Percentiles rank a stretch among this genome's conserved stretches.
These are phyloP conservation scores for Lasioglossum vierecki DNA, from an alignment of 2,888 invertebrate genomes.

Conservation along the genomic window DNA sequence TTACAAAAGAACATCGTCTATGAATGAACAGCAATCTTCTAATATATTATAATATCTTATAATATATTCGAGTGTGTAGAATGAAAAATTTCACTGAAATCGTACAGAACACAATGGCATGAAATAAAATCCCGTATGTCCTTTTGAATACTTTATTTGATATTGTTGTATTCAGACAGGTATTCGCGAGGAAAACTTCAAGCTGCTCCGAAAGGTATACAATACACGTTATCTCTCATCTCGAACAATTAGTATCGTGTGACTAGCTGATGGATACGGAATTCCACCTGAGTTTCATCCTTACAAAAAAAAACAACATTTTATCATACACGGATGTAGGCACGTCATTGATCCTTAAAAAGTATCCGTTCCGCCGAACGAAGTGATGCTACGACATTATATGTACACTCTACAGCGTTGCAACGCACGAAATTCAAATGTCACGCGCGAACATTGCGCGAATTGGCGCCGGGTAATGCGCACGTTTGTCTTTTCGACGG, in stretches of 20 bases:
- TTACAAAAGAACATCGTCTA: too few relatives aligned
- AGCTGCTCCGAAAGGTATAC: slow-evolving; percentile 77
- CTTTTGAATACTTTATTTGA: slow-evolving; percentile 81
- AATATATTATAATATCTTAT: too few relatives aligned
- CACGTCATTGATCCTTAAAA: slow-evolving; percentile 75
- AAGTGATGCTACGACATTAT: slow-evolving; percentile 55
- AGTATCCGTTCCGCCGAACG: slow-evolving; percentile 63
- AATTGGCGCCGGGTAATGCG: slow-evolving; percentile 1
- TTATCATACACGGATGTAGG: slow-evolving; percentile 77
- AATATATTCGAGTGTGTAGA: neutral
- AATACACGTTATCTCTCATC: slow-evolving; percentile 68
- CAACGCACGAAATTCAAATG: slow-evolving; percentile 15
- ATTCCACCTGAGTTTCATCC: slow-evolving; percentile 75
- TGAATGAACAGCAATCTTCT: too few relatives aligned
- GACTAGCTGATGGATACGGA: slow-evolving; percentile 82
- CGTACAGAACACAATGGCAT: neutral
- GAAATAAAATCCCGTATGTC: slow-evolving; percentile 22
- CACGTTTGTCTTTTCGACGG: slow-evolving; percentile 31
- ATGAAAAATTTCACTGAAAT: neutral
- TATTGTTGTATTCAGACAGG: slow-evolving; percentile 78
- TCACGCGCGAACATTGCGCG: slow-evolving; percentile 1
- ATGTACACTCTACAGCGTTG: slow-evolving; percentile 58
- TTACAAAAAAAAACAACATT: slow-evolving; percentile 68
- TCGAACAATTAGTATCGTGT: slow-evolving; percentile 78
- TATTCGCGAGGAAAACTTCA: slow-evolving; percentile 68